Percentiles rank a stretch among this genome's conserved stretches.
Evolutionary conservation across 2,797 vertebrate species (phyloP).

Genomic region (Oryzias sinensis): DNA sequence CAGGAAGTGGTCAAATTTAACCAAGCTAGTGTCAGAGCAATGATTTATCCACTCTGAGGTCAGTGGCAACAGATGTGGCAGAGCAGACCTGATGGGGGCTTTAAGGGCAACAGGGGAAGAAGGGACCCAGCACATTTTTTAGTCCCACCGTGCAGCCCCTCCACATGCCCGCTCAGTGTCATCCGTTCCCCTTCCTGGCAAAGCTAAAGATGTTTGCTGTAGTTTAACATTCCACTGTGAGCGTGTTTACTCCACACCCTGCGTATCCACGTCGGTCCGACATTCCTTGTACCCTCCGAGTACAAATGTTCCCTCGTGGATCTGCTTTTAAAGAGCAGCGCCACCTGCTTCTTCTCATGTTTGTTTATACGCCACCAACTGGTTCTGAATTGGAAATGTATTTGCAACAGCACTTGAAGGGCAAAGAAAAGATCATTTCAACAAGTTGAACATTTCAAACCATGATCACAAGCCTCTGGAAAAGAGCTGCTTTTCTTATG

Average conservation of each 20-base stretch:
- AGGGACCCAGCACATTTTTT: slow-evolving; percentile 26
- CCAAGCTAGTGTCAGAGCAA: slow-evolving; percentile 64
- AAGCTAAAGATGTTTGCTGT: slow-evolving; percentile 29
- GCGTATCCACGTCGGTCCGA: slow-evolving; percentile 25
- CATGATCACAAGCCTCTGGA: not conserved
- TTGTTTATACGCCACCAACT: slow-evolving; percentile 30
- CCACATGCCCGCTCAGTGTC: slow-evolving; percentile 7
- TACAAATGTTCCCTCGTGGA: slow-evolving; percentile 41
- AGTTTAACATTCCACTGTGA: slow-evolving; percentile 52
- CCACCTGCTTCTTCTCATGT: slow-evolving; percentile 60
- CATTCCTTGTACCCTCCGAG: slow-evolving; percentile 49
- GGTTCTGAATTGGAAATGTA: slow-evolving; percentile 15
- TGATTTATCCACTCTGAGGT: slow-evolving; percentile 71
- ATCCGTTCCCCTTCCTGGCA: slow-evolving; percentile 28
- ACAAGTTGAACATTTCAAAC: no score
- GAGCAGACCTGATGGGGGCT: slow-evolving; percentile 39
- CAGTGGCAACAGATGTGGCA: slow-evolving; percentile 74
- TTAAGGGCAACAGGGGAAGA: not conserved
- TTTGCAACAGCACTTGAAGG: slow-evolving; percentile 17
- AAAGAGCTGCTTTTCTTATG: not conserved
- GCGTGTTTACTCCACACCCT: slow-evolving; percentile 60
- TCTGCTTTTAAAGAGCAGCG: slow-evolving; percentile 37
- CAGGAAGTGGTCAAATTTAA: slow-evolving; percentile 78
- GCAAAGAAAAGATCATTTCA: not conserved
- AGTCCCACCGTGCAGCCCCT: slow-evolving; percentile 7